Percentiles rank a stretch among this genome's conserved stretches.
phyloP scores from a whole-genome alignment of 2,888 invertebrate genomes.

The Charanyca ferruginea region DNA sequence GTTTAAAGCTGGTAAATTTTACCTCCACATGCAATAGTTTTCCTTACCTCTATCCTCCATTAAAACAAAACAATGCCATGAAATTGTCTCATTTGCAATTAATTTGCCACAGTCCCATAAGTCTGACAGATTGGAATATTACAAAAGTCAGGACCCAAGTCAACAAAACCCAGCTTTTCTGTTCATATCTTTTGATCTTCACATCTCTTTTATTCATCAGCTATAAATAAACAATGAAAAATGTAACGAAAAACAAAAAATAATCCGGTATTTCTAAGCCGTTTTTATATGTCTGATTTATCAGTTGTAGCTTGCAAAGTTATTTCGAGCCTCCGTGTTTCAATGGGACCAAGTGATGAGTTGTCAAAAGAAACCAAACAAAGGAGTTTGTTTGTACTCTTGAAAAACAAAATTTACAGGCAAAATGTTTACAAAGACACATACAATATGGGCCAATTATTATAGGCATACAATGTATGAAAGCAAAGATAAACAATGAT shows the following conservation, averaged over 20 bases:
- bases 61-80: no score
- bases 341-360: slow-evolving; percentile 49
- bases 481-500: slow-evolving; percentile 33
- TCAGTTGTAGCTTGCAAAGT: slow-evolving; percentile 47
- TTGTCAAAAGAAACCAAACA: slow-evolving; percentile 59
- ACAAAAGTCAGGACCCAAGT: background rate
- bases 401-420: slow-evolving; percentile 52
- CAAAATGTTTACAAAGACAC: slow-evolving; percentile 40
- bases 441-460: slow-evolving; percentile 58
- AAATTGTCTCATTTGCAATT: background rate
- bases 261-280: slow-evolving; percentile 12
- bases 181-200: slow-evolving; percentile 14
- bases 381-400: slow-evolving; percentile 51
- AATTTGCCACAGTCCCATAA: background rate
- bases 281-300: slow-evolving; percentile 53
- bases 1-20: no score
- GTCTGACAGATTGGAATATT: background rate
- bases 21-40: no score
- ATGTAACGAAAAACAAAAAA: slow-evolving; percentile 26
- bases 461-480: slow-evolving; percentile 35
- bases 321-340: slow-evolving; percentile 39
- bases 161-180: slow-evolving; percentile 7
- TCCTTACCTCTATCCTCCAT: no score
- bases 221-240: slow-evolving; percentile 34
- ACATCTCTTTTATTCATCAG: slow-evolving; percentile 39